Conservation (phyloP, 2,888 invertebrate species). For the Trilocha varians region DNA sequence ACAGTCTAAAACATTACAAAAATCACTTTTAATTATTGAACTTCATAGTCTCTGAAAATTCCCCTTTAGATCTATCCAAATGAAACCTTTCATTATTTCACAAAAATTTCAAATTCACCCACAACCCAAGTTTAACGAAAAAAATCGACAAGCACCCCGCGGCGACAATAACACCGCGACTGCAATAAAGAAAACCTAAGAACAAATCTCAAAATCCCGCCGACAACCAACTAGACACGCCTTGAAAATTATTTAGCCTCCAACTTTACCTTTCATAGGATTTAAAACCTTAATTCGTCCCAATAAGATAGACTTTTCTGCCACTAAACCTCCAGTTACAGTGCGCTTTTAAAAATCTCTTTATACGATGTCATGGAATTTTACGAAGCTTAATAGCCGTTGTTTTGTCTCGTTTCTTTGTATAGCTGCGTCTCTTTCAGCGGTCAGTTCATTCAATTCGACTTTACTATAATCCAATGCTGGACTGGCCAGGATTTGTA, state of each 20-base stretch:
- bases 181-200: constrained; percentile 56
- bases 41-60: no score
- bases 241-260: constrained; percentile 66
- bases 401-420: constrained; percentile 20
- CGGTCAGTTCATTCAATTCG: constrained; percentile 50
- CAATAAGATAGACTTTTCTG: constrained; percentile 15
- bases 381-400: constrained; percentile 53
- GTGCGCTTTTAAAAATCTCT: constrained; percentile 40
- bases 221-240: constrained; percentile 65
- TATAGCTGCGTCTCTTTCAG: constrained; percentile 24
- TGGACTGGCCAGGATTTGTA: constrained; percentile 51
- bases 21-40: no score
- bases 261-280: constrained; percentile 22
- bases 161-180: constrained; percentile 55
- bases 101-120: background rate
- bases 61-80: no score
- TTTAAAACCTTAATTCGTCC: constrained; percentile 14
- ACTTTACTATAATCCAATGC: constrained; percentile 55
- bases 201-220: constrained; percentile 62
- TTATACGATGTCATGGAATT: constrained; percentile 57
- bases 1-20: no score
- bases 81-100: no score
- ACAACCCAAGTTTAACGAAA: background rate
- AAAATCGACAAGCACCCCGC: constrained; percentile 33
- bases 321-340: constrained; percentile 14